phyloP scores from a whole-genome alignment of 2,113 vertebrate genomes.

The Triplophysa tibetana region DNA sequence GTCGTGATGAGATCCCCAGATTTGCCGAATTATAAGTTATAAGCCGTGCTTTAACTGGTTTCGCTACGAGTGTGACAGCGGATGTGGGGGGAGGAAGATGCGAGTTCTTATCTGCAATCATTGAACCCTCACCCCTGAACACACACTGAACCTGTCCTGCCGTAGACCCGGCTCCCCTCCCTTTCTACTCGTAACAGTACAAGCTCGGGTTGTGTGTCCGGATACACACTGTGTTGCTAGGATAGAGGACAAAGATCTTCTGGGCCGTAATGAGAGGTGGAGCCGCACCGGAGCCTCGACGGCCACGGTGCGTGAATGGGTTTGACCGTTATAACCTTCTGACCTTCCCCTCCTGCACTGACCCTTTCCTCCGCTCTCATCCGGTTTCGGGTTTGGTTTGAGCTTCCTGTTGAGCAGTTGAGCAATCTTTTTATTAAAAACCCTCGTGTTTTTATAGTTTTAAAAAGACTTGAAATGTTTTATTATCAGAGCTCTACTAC shows the following conservation, averaged over 20 bases:
- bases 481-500: background rate
- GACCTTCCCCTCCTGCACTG: background rate
- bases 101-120: conserved; percentile 32
- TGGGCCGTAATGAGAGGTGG: conserved; percentile 50
- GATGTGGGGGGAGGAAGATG: conserved; percentile 11
- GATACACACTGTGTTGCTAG: conserved; percentile 65
- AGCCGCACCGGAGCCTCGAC: conserved; percentile 48
- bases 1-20: conserved; percentile 13
- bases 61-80: background rate
- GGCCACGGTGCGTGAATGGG: conserved; percentile 46
- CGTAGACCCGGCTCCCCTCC: conserved; percentile 33
- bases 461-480: too few species aligned
- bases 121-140: conserved; percentile 35
- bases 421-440: conserved; percentile 11
- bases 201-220: conserved; percentile 57
- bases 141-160: background rate
- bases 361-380: conserved; percentile 42
- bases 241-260: conserved; percentile 64
- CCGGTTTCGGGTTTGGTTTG: background rate
- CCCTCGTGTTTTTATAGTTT: background rate
- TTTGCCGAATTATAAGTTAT: background rate
- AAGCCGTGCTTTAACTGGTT: background rate
- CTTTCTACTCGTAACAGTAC: conserved; percentile 11
- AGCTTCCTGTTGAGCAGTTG: conserved; percentile 27
- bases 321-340: conserved; percentile 33